Conservation (phyloP, 2,888 invertebrate species). For the Fissipunctia ypsillon region DNA sequence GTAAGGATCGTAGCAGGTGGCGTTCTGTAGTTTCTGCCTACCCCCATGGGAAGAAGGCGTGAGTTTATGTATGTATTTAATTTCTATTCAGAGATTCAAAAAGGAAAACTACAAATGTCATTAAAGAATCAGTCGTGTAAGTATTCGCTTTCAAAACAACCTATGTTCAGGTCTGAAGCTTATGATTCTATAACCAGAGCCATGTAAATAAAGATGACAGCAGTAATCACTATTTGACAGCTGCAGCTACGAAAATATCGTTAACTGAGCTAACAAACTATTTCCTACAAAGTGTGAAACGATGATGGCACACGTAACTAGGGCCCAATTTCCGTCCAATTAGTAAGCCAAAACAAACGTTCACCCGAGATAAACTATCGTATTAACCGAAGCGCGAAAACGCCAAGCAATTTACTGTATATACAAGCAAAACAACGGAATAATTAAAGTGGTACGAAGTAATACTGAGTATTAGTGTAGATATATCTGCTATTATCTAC, state of each 20-base stretch:
- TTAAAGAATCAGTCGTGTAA: too few relatives aligned
- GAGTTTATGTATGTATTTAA: too few relatives aligned
- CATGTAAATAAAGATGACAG: constrained; percentile 8
- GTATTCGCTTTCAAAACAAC: background rate
- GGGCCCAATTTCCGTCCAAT: constrained; percentile 58
- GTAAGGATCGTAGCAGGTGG: too few relatives aligned
- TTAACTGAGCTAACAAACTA: constrained; percentile 51
- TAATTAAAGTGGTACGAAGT: constrained; percentile 63
- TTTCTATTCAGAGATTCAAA: background rate
- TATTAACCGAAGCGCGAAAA: constrained; percentile 56
- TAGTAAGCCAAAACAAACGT: constrained; percentile 64
- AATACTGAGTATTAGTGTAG: constrained; percentile 47
- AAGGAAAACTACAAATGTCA: background rate
- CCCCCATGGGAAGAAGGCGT: too few relatives aligned
- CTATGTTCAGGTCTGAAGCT: background rate
- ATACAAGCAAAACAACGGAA: constrained; percentile 59
- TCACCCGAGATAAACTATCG: constrained; percentile 59
- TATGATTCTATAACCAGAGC: background rate
- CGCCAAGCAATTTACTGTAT: constrained; percentile 52
- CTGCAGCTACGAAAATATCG: constrained; percentile 30
- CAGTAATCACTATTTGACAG: background rate
- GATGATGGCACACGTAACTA: constrained; percentile 50
- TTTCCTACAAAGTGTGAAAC: constrained; percentile 42
- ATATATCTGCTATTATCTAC: constrained; percentile 5
- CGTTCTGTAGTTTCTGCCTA: too few relatives aligned